Percentiles rank a stretch among this genome's conserved stretches.
Conservation (phyloP, 2,797 vertebrate species). For the Selene dorsalis region DNA sequence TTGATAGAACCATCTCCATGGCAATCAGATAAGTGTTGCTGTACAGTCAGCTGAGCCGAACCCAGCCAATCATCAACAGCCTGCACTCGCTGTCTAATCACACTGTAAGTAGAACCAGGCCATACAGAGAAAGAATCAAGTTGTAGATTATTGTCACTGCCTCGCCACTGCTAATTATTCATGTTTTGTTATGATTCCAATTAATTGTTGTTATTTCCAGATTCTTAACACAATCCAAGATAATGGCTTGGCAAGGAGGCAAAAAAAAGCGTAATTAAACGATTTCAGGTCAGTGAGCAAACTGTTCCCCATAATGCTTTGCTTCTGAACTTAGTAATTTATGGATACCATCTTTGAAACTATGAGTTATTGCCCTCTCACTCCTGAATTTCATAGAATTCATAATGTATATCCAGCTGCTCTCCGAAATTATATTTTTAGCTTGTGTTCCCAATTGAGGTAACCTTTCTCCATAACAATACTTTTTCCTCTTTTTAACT, state of each 20-base stretch:
- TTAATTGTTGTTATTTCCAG: conserved; percentile 38
- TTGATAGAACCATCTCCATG: conserved; percentile 75
- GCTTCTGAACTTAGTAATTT: conserved; percentile 63
- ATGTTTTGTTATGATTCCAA: conserved; percentile 37
- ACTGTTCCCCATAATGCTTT: conserved; percentile 48
- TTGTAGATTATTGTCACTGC: conserved; percentile 29
- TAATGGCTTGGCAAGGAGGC: conserved; percentile 25
- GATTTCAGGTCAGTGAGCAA: conserved; percentile 48
- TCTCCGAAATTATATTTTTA: conserved; percentile 67
- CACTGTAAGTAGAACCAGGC: conserved; percentile 18
- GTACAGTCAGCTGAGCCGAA: conserved; percentile 47
- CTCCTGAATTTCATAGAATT: conserved; percentile 45
- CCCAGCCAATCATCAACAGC: conserved; percentile 49
- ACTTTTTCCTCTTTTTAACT: conserved; percentile 34
- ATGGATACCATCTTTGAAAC: conserved; percentile 34
- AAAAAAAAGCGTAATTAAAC: conserved; percentile 38
- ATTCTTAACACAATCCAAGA: conserved; percentile 15
- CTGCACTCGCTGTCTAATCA: conserved; percentile 41
- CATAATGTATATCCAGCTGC: conserved; percentile 39
- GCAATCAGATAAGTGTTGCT: conserved; percentile 71
- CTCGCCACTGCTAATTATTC: conserved; percentile 25
- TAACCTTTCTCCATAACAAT: conserved; percentile 74
- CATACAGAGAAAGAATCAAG: conserved; percentile 21
- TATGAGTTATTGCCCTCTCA: conserved; percentile 48
- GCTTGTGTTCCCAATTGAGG: conserved; percentile 59